Percentiles rank a stretch among this genome's conserved stretches.
phyloP scores from a whole-genome alignment of 2,888 invertebrate species.

The Sinotaia quadrata region DNA sequence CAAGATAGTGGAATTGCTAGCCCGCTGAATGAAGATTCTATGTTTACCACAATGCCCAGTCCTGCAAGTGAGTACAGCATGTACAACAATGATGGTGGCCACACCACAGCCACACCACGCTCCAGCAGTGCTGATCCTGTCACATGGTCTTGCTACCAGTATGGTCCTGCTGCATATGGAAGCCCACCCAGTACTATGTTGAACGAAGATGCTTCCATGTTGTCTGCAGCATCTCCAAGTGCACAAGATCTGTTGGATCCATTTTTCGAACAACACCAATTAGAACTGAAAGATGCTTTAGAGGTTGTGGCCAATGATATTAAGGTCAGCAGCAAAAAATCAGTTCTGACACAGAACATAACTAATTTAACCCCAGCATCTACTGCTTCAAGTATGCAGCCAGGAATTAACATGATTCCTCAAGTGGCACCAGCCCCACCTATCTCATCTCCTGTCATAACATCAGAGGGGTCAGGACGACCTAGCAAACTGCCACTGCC shows the following conservation, averaged over 20 bases:
- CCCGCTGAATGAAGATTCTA: constrained; percentile 36
- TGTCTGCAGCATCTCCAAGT: constrained; percentile 1
- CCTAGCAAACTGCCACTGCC: background rate
- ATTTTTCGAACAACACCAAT: constrained; percentile 27
- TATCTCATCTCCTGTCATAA: background rate
- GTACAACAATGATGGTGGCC: constrained; percentile 2
- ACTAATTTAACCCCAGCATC: background rate
- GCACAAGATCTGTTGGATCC: constrained; percentile 18
- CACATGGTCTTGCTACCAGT: constrained; percentile 13
- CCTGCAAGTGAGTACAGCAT: constrained; percentile 36
- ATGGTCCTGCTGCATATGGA: constrained; percentile 30
- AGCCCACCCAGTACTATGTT: constrained; percentile 28
- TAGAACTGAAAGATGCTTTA: constrained; percentile 39
- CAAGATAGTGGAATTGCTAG: constrained; percentile 43
- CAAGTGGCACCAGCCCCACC: constrained; percentile 5
- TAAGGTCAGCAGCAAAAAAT: background rate
- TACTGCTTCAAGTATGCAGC: background rate
- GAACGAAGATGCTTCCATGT: constrained; percentile 8
- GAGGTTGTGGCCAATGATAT: constrained; percentile 41
- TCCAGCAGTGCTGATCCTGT: background rate
- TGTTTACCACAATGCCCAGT: constrained; percentile 29
- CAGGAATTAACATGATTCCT: background rate
- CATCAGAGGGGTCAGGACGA: background rate
- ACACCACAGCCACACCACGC: constrained; percentile 4
- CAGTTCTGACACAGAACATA: background rate